Percentiles rank a stretch among this genome's conserved stretches.
Conservation (phyloP, 2,797 vertebrate genomes). For the Catamblyrhynchus diadema region DNA sequence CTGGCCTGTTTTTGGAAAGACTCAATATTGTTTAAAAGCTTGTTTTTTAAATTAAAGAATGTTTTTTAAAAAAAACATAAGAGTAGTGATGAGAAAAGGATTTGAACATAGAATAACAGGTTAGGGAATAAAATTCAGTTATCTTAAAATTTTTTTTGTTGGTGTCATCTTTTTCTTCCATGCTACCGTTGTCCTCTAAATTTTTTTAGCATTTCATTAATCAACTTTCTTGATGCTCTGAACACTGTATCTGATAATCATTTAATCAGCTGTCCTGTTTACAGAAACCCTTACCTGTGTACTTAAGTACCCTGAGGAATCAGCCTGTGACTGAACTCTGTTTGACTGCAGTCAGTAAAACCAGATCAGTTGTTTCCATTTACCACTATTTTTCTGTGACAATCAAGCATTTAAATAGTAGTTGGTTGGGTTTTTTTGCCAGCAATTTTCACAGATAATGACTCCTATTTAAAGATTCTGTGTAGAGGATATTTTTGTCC, state of each 20-base stretch:
- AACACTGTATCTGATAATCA: neutral
- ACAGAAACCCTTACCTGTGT: neutral
- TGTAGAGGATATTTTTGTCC: slow-evolving; percentile 11
- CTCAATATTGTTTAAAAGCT: neutral
- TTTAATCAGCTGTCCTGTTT: neutral
- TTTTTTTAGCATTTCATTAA: neutral
- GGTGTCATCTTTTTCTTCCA: neutral
- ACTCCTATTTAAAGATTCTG: slow-evolving; percentile 17
- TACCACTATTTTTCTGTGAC: neutral
- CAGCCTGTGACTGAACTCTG: neutral
- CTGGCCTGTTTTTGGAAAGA: neutral
- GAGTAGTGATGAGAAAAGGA: neutral
- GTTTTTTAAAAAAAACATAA: neutral
- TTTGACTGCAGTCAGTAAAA: slow-evolving; percentile 25
- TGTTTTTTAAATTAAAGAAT: neutral
- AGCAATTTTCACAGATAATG: slow-evolving; percentile 10
- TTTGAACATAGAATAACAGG: neutral
- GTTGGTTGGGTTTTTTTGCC: neutral
- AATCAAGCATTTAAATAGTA: slow-evolving; percentile 20
- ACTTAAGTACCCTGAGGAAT: neutral
- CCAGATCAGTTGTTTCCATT: neutral
- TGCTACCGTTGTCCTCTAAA: neutral
- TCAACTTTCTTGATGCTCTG: neutral
- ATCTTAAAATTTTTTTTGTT: neutral
- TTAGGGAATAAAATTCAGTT: neutral